Percentiles rank a stretch among this genome's conserved stretches.
Conservation (phyloP, 2,888 invertebrate species). For the Mimachlamys varia region DNA sequence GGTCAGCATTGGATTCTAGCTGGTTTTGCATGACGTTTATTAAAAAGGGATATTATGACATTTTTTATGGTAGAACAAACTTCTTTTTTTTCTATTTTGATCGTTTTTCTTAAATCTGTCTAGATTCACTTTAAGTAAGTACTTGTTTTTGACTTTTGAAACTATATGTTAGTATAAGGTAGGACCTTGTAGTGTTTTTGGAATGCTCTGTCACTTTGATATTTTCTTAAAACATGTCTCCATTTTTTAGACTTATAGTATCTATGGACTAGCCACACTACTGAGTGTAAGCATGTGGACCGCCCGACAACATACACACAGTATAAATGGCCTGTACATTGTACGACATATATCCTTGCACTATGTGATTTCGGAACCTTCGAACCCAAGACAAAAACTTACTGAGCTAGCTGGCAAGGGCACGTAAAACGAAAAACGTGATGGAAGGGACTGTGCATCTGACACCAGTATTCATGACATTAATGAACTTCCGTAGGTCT, state of each 20-base stretch:
- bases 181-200: neutral
- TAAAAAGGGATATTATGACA: neutral
- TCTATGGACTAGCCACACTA: neutral
- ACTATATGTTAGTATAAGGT: neutral
- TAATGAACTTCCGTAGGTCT: no score
- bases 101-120: neutral
- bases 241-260: neutral
- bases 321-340: neutral
- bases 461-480: no score
- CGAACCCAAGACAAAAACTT: no score
- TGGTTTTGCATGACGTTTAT: constrained; percentile 13
- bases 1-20: neutral
- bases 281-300: neutral
- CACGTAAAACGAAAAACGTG: neutral
- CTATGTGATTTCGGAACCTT: no score
- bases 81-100: neutral
- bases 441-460: no score
- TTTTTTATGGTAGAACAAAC: neutral
- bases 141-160: neutral
- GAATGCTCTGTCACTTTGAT: neutral
- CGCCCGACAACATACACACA: neutral
- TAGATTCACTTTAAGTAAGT: neutral
- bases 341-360: no score
- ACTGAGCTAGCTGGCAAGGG: neutral
- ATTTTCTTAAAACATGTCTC: neutral